These are phyloP conservation scores for Platerodrilus igneus DNA, from an alignment of 2,888 invertebrate genomes.

Conservation along the genomic window DNA sequence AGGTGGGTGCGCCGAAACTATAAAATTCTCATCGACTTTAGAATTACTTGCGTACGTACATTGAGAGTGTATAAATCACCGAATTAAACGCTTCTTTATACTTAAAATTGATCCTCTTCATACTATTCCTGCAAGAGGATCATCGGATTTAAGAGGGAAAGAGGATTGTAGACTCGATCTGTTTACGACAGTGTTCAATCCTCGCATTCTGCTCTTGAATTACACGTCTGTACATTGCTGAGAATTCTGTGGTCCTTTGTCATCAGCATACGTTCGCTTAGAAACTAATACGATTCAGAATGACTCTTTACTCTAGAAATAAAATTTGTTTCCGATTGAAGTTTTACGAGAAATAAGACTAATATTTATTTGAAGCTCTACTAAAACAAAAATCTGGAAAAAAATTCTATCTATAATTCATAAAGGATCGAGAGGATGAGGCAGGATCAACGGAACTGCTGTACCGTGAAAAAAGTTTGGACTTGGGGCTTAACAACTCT, in stretches of 20 bases:
- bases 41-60: constrained; percentile 17
- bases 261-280: constrained; percentile 27
- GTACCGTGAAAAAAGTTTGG: constrained; percentile 29
- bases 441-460: constrained; percentile 38
- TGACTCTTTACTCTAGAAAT: constrained; percentile 7
- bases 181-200: constrained; percentile 47
- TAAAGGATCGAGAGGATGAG: constrained; percentile 41
- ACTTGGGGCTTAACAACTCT: constrained; percentile 27
- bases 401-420: constrained; percentile 48
- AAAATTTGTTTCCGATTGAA: constrained; percentile 10
- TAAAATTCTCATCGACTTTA: constrained; percentile 10
- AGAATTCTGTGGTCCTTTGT: constrained; percentile 34
- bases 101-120: constrained; percentile 37
- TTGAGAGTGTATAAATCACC: constrained; percentile 27
- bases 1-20: constrained; percentile 12
- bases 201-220: constrained; percentile 41
- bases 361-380: constrained; percentile 39
- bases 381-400: constrained; percentile 43
- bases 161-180: constrained; percentile 44
- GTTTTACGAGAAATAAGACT: constrained; percentile 27
- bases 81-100: constrained; percentile 40
- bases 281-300: constrained; percentile 7
- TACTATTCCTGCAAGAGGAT: constrained; percentile 33
- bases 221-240: constrained; percentile 39
- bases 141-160: constrained; percentile 38